Percentiles rank a stretch among this genome's conserved stretches.
Conservation (phyloP, 2,113 vertebrate genomes). For the Onychostoma macrolepis region DNA sequence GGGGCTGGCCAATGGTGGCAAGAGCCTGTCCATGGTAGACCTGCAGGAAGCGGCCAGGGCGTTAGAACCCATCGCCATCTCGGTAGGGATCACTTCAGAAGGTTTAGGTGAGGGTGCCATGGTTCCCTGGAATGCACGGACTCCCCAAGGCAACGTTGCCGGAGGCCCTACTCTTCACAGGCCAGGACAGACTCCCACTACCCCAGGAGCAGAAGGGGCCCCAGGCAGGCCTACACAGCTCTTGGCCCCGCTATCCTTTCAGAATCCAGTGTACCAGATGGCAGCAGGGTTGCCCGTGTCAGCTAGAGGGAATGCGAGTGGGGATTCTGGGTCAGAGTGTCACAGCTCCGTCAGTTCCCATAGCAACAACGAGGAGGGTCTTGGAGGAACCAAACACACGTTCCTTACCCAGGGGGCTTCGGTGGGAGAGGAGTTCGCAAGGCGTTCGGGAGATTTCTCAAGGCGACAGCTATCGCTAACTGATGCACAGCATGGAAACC, state of each 20-base stretch:
- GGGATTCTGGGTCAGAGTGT: conserved; percentile 94
- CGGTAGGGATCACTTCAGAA: conserved; percentile 56
- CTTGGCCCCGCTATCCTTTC: conserved; percentile 93
- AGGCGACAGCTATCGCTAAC: conserved; percentile 89
- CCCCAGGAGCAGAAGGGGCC: conserved; percentile 78
- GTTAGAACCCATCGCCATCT: conserved; percentile 78
- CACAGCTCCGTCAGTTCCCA: conserved; percentile 98
- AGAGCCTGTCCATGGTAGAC: conserved; percentile 99
- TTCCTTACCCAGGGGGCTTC: conserved; percentile 77
- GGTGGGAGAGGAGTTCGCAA: conserved; percentile 83
- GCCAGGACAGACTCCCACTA: conserved; percentile 84
- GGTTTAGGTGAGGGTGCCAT: conserved; percentile 56
- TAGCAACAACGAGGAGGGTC: conserved; percentile 92
- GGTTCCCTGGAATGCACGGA: conserved; percentile 83
- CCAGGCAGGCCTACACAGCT: conserved; percentile 88
- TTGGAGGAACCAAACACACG: conserved; percentile 74
- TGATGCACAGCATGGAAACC: conserved; percentile 81
- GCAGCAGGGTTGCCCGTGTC: conserved; percentile 92
- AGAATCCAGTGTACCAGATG: conserved; percentile 99
- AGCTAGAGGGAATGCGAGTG: conserved; percentile 82
- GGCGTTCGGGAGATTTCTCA: conserved; percentile 87
- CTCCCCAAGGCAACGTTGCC: conserved; percentile 74
- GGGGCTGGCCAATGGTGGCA: conserved; percentile 93
- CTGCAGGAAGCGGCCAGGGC: conserved; percentile 90
- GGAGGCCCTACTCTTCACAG: conserved; percentile 86